Base-by-base conservation (phyloP, 2,113 vertebrate genomes). In the Sterna hirundo region DNA sequence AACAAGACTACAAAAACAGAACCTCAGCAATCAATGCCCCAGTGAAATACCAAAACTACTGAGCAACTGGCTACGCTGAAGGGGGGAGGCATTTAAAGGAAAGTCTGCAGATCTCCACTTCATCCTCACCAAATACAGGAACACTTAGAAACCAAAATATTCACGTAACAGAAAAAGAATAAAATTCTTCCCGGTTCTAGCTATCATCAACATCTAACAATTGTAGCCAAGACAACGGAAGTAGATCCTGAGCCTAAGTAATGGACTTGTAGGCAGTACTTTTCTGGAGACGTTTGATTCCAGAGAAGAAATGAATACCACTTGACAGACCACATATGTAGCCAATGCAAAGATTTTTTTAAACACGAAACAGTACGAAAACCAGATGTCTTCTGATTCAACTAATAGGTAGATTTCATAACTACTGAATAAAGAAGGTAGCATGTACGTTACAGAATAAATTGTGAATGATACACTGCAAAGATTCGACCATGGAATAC, bases 391-490 rank as follows among this genome's bases (percentile, higher is more conserved):
- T 66, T 64, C 62, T 86, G 47, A 87, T 40, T 75, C n/a, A 70
- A 30, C 64, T 78, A 75, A 52, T 40, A 62, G 71, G n/a, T 5
- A 88, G 17, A 55, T 55, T 91, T 84, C 17, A n/a, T 19, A 92
- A 84, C 6, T 49, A 22, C 1, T 75, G 38, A 86, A 65, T 84
- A 64, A 92, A 80, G 21, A 86, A 80, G 30, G 42, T 40, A 55
- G 13, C 36, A 66, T 0, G 7, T 10, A 44, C 0, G 0, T 10
- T 26, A 62, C 1, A 1, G 36, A 93, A 83, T 34, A 83, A 77
- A 70, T 77, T 66, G 30, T 19, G 26, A 86, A 65, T 36, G 5
- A 86, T 4, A 54, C 0, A 2, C 44, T 30, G 61, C 34, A 69
- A 80, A 77, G 36, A 74, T 65, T 60, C 0, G 1, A 44, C 21